Conservation (phyloP, 2,888 invertebrate genomes). For the Dryadula phaetusa region DNA sequence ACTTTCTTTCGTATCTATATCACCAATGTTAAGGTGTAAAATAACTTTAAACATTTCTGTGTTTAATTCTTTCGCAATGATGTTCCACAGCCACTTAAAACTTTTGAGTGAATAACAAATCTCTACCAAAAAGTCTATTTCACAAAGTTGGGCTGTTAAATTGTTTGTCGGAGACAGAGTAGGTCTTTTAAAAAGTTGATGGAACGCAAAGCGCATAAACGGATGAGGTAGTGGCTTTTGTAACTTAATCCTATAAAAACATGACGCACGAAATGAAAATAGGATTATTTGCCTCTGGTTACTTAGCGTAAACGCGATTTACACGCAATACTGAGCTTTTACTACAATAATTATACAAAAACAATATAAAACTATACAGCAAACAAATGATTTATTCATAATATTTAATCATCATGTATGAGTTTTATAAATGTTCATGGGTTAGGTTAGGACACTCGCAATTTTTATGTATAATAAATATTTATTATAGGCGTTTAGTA, state of each 20-base stretch:
- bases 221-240: slow-evolving; percentile 52
- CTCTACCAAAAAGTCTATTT: slow-evolving; percentile 78
- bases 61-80: slow-evolving; percentile 78
- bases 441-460: too few relatives aligned
- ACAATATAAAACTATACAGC: background rate
- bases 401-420: background rate
- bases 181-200: slow-evolving; percentile 72
- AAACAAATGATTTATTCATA: background rate
- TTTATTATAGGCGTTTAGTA: too few relatives aligned
- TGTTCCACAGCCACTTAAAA: slow-evolving; percentile 83
- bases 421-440: background rate
- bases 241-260: slow-evolving; percentile 47
- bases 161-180: slow-evolving; percentile 74
- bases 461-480: too few relatives aligned
- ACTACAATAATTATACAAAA: slow-evolving; percentile 30
- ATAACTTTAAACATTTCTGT: slow-evolving; percentile 56
- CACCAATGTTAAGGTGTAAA: slow-evolving; percentile 52
- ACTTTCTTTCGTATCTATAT: background rate
- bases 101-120: slow-evolving; percentile 83
- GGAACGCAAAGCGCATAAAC: slow-evolving; percentile 67
- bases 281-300: slow-evolving; percentile 46
- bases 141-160: slow-evolving; percentile 77
- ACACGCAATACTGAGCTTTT: slow-evolving; percentile 27
- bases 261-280: slow-evolving; percentile 46
- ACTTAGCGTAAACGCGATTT: slow-evolving; percentile 40